Evolutionary conservation across 1,140 invertebrate genomes (phyloP), one percentile per base, ranked within the genome.

Genomic region (Eupeodes corollae): DNA sequence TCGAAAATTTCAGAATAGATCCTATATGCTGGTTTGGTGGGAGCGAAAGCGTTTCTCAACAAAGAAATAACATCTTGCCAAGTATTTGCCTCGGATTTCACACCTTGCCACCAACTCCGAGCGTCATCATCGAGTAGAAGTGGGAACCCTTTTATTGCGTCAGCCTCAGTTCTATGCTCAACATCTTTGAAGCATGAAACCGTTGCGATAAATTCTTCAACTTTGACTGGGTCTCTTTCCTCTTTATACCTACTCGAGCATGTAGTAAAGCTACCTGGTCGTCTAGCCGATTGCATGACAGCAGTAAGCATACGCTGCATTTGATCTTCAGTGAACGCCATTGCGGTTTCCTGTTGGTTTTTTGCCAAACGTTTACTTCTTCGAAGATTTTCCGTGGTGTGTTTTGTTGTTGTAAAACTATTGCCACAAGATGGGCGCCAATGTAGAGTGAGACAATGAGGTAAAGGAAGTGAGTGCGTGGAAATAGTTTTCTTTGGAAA

Each of bases 141-240:
- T 12, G 54, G 49, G 31, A 58, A 44, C 13, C 56, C 54, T 33
- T 41, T 50, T 6, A 56, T 21, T 11, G 54, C 56, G 42, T 59
- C 56, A 1, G 14, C 42, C 33, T 58, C 54, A 3, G 30, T n/a
- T 8, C 58, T 48, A 3, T 51, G 41, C n/a, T 45, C 44, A 41
- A 52, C 54, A 11, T 54, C 32, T 46, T 59, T 44, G 15, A 49
- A 49, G 3, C 41, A 38, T 5, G 42, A 26, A 14, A 58, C 41
- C 14, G 56, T 47, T n/a, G 48, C 50, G 18, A 57, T 52, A 32
- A 57, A 58, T 6, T 53, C 50, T n/a, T 53, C 48, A 1, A 57
- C 47, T 40, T 51, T 47, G 14, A 46, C 33, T 5, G 47, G 41
- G 14, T 47, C 16, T 37, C 31, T 42, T 30, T 34, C 13, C 3